Percentiles rank a stretch among this genome's conserved stretches.
Evolutionary conservation across 2,888 invertebrate species (phyloP).

Genomic region (Melieria crassipennis): DNA sequence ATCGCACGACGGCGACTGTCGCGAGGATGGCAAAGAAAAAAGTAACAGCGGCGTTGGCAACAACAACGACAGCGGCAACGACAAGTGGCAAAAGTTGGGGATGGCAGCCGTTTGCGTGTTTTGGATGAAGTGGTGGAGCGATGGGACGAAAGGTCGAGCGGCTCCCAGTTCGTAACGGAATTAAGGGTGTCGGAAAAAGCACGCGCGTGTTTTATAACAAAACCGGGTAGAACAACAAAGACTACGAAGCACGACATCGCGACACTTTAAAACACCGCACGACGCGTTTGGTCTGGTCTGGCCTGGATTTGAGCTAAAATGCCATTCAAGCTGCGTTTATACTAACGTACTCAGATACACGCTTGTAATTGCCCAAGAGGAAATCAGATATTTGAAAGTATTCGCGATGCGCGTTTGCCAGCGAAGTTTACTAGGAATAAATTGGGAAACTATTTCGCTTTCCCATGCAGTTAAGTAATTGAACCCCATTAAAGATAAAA

Average conservation of each 20-base stretch:
- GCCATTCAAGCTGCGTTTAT: too few species aligned
- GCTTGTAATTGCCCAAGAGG: too few species aligned
- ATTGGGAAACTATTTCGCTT: too few species aligned
- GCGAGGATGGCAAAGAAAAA: conserved; percentile 24
- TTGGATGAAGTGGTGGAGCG: conserved; percentile 43
- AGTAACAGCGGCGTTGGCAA: conserved; percentile 20
- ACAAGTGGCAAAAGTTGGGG: conserved; percentile 49
- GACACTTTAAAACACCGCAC: conserved; percentile 53
- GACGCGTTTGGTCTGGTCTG: conserved; percentile 44
- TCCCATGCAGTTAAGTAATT: too few species aligned
- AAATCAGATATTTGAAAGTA: too few species aligned
- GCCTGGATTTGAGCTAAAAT: too few species aligned
- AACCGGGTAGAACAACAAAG: conserved; percentile 49
- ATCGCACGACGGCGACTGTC: conserved; percentile 22
- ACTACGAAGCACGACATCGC: conserved; percentile 53
- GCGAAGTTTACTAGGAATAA: too few species aligned
- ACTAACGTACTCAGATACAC: too few species aligned
- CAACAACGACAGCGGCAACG: conserved; percentile 38
- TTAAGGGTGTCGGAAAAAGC: conserved; percentile 50
- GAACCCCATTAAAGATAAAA: too few species aligned
- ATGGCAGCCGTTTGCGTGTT: conserved; percentile 40
- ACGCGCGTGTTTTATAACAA: conserved; percentile 52
- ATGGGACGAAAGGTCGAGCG: conserved; percentile 22
- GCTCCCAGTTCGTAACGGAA: conserved; percentile 28
- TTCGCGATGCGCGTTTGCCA: too few species aligned